Evolutionary conservation across 2,113 vertebrate species (phyloP).

Genomic region (rat (Rattus norvegicus)): DNA sequence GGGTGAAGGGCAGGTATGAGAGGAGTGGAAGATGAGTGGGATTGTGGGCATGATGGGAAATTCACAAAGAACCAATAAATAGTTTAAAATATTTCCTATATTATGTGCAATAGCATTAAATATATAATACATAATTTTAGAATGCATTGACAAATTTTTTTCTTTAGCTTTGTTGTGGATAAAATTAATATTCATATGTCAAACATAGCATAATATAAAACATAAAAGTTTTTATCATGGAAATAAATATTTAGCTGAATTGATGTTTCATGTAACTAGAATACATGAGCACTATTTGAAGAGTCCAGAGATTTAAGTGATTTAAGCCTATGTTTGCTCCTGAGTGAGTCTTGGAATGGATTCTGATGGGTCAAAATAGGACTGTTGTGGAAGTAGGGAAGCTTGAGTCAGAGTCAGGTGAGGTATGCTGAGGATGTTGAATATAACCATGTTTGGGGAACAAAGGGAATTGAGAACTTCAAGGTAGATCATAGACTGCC

Average conservation of each 20-base stretch:
- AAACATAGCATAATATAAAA: background rate
- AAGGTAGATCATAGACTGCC: background rate
- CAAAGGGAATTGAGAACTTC: background rate
- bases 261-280: background rate
- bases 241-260: background rate
- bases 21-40: no score
- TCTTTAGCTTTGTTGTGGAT: background rate
- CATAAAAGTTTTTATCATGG: background rate
- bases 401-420: background rate
- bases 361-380: background rate
- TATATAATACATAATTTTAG: background rate
- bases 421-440: background rate
- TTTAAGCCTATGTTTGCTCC: background rate
- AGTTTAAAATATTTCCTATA: background rate
- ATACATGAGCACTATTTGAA: background rate
- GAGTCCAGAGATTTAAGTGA: background rate
- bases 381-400: background rate
- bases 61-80: no score
- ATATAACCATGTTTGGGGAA: background rate
- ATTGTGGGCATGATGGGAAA: no score
- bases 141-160: background rate
- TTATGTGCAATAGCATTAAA: background rate
- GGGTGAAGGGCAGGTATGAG: no score
- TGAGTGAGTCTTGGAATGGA: background rate
- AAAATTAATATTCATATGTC: background rate